A percentile compares a stretch with the other conserved stretches of the same genome.
Evolutionary conservation across 2,888 invertebrate species (phyloP).

Genomic region (Limnephilus rhombicus): DNA sequence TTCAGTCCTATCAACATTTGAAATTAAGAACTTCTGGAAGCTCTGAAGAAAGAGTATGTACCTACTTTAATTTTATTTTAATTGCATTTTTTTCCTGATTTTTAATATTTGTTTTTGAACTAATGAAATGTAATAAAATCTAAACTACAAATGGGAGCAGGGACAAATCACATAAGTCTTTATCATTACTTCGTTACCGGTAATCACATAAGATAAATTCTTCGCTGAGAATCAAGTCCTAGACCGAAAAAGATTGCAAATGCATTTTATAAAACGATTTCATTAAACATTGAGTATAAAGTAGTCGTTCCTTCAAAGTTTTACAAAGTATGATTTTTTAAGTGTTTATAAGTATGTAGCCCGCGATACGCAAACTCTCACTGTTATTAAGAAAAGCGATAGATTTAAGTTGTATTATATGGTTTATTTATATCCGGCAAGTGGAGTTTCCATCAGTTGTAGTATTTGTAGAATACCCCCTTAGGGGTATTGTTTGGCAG

Average conservation of each 20-base stretch:
- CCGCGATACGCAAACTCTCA: background rate
- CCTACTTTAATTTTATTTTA: no score
- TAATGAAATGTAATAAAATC: no score
- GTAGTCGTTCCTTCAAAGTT: background rate
- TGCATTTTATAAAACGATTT: background rate
- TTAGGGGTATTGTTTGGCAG: slow-evolving; percentile 61
- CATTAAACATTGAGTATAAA: background rate
- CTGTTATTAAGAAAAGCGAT: background rate
- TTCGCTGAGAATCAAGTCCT: background rate
- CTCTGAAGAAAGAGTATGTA: no score
- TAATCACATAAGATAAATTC: no score
- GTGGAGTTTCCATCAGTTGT: slow-evolving; percentile 49
- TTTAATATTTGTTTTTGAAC: no score
- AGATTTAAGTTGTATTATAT: slow-evolving; percentile 33
- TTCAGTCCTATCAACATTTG: no score
- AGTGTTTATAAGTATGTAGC: background rate
- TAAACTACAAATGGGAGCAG: no score
- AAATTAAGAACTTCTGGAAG: no score
- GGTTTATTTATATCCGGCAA: slow-evolving; percentile 38
- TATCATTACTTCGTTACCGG: no score
- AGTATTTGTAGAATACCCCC: slow-evolving; percentile 58
- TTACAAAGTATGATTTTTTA: background rate
- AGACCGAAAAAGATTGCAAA: background rate
- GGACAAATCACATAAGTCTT: no score
- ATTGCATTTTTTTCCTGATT: no score